Conservation (phyloP, 2,888 invertebrate species). For the Griposia aprilina region DNA sequence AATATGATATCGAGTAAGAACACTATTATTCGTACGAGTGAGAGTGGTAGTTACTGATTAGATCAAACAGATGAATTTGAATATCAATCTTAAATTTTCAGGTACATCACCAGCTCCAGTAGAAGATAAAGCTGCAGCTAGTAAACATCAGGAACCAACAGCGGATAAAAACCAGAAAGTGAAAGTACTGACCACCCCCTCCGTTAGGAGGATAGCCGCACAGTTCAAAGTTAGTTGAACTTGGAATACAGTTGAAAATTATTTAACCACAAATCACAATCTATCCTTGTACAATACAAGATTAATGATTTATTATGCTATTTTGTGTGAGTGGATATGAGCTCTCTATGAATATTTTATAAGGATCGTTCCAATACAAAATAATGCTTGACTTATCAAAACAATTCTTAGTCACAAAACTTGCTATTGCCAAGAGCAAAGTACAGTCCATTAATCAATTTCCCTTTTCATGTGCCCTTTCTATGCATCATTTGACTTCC, state of each 20-base stretch:
- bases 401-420: not conserved
- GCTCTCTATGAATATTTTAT: not conserved
- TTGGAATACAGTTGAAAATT: not conserved
- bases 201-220: slow-evolving; percentile 97
- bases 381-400: not conserved
- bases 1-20: not conserved
- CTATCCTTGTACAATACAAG: not conserved
- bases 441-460: not conserved
- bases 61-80: not conserved
- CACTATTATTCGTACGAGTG: not conserved
- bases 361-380: not conserved
- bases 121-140: slow-evolving; percentile 58
- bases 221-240: slow-evolving; percentile 94
- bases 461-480: not conserved
- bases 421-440: not conserved
- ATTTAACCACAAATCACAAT: too few species aligned
- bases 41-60: not conserved
- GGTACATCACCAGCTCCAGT: slow-evolving; percentile 68
- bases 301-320: not conserved
- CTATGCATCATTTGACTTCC: not conserved
- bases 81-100: slow-evolving; percentile 58
- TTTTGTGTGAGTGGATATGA: not conserved
- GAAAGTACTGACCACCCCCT: slow-evolving; percentile 95
- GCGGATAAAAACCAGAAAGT: slow-evolving; percentile 71
- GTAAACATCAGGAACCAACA: slow-evolving; percentile 60